These are phyloP conservation scores for Rhynchopsitta pachyrhyncha DNA, from an alignment of 2,113 vertebrate species.

Conservation along the genomic window DNA sequence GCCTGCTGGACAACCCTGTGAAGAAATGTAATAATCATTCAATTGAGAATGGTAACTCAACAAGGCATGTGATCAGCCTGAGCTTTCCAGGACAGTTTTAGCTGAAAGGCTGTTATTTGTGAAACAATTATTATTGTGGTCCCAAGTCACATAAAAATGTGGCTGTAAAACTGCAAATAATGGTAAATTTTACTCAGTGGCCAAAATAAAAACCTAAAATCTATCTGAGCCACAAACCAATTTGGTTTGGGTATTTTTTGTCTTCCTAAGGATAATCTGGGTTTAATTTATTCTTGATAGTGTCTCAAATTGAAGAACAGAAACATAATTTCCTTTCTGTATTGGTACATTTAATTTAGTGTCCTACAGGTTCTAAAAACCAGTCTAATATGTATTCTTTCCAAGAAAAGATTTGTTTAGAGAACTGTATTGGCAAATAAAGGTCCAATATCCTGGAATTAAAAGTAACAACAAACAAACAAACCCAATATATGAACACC, in stretches of 20 bases:
- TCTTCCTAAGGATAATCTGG: not conserved
- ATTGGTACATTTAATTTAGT: not conserved
- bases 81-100: not conserved
- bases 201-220: not conserved
- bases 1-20: conserved; percentile 38
- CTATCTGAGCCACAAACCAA: not conserved
- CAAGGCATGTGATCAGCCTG: not conserved
- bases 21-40: not conserved
- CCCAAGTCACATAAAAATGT: not conserved
- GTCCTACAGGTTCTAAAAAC: not conserved
- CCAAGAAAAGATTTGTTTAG: not conserved
- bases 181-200: not conserved
- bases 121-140: not conserved
- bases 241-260: not conserved
- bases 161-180: not conserved
- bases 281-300: not conserved
- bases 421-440: not conserved
- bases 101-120: not conserved
- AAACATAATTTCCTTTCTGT: not conserved
- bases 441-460: not conserved
- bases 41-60: not conserved
- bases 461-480: not conserved
- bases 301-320: not conserved
- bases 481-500: not conserved
- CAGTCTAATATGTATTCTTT: not conserved